Evolutionary conservation across 2,888 invertebrate species (phyloP).

Genomic region (Nomada goodeniana): DNA sequence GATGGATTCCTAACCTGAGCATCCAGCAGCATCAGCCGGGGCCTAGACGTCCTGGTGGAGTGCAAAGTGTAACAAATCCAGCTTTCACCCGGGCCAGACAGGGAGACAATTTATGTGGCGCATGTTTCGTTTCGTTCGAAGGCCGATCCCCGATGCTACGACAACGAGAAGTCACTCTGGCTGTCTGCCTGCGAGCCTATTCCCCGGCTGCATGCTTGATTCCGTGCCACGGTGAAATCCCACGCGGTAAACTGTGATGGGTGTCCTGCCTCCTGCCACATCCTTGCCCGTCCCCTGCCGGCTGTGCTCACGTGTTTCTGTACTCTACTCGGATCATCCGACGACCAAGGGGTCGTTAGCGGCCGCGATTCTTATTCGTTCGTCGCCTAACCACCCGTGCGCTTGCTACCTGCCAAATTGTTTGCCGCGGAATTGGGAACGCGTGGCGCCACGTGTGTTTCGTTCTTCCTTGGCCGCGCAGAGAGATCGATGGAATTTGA

Average conservation of each 20-base stretch:
- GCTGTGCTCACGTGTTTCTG: conserved; percentile 22
- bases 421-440: background rate
- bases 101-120: conserved; percentile 84
- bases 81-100: conserved; percentile 83
- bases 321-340: conserved; percentile 33
- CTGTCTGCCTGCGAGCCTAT: conserved; percentile 63
- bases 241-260: conserved; percentile 57
- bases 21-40: conserved; percentile 64
- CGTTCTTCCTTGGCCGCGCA: too few species aligned
- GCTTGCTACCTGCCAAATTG: background rate
- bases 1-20: conserved; percentile 69
- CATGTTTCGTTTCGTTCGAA: conserved; percentile 81
- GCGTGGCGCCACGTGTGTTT: too few species aligned
- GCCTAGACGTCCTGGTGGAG: conserved; percentile 80
- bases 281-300: conserved; percentile 48
- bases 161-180: conserved; percentile 76
- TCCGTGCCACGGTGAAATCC: conserved; percentile 70
- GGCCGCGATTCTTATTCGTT: conserved; percentile 2
- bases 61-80: conserved; percentile 84
- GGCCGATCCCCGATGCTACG: conserved; percentile 75
- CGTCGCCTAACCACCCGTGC: background rate
- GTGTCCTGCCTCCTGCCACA: conserved; percentile 56
- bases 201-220: conserved; percentile 60
- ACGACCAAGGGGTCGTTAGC: conserved; percentile 33
- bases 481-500: too few species aligned